phyloP scores from a whole-genome alignment of 2,113 vertebrate species.

The Dromas ardeola region DNA sequence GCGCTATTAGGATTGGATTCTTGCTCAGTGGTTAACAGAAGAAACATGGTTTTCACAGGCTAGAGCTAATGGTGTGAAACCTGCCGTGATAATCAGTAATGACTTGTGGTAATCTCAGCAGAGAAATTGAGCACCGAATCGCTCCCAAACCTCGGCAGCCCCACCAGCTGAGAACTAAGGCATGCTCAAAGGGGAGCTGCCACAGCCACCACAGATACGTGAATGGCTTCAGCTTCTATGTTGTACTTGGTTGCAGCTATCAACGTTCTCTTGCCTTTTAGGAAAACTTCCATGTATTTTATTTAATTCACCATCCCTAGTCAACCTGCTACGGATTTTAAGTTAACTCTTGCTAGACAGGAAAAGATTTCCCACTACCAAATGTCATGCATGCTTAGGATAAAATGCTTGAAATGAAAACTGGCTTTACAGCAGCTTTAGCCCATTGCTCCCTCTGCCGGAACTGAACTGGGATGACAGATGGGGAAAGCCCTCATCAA shows the following conservation, averaged over 20 bases:
- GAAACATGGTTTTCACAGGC: neutral
- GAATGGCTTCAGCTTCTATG: neutral
- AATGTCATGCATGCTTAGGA: neutral
- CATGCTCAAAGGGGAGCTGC: neutral
- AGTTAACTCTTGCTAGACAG: neutral
- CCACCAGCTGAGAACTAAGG: neutral
- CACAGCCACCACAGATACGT: neutral
- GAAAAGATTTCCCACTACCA: neutral
- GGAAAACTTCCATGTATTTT: neutral
- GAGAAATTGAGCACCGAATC: neutral
- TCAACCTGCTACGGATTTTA: neutral
- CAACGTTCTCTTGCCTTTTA: neutral
- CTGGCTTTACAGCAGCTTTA: constrained; percentile 20
- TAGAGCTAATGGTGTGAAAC: neutral
- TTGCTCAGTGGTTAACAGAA: neutral
- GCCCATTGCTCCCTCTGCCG: constrained; percentile 70
- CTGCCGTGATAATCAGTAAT: neutral
- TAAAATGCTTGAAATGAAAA: neutral
- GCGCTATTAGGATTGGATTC: neutral
- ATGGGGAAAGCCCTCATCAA: neutral
- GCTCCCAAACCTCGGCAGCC: neutral
- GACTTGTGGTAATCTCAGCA: neutral
- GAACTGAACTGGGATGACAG: constrained; percentile 15
- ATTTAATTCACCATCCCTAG: neutral
- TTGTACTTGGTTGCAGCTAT: neutral